Percentiles rank a stretch among this genome's conserved stretches.
These are phyloP conservation scores for Xyrichtys novacula DNA, from an alignment of 2,797 vertebrate genomes.

Conservation along the genomic window DNA sequence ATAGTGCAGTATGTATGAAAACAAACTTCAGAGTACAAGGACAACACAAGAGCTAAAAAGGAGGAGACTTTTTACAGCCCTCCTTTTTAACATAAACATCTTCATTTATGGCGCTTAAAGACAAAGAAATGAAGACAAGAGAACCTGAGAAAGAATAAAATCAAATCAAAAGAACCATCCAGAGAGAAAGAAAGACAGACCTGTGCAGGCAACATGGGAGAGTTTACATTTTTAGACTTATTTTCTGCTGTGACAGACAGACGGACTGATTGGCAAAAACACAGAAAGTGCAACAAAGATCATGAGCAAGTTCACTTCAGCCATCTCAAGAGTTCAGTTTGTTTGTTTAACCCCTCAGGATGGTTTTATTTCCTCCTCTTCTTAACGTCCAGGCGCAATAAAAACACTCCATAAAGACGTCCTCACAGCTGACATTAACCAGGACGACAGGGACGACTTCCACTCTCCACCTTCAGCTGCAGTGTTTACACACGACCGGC, in stretches of 20 bases:
- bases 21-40: constrained; percentile 50
- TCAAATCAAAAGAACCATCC: constrained; percentile 62
- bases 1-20: constrained; percentile 75
- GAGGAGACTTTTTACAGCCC: constrained; percentile 30
- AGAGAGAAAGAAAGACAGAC: background rate
- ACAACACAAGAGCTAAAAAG: constrained; percentile 52
- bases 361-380: constrained; percentile 17
- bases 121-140: constrained; percentile 47
- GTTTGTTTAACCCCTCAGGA: constrained; percentile 23
- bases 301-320: constrained; percentile 25
- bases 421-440: constrained; percentile 28
- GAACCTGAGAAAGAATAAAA: constrained; percentile 72
- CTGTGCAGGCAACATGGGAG: background rate
- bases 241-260: constrained; percentile 13
- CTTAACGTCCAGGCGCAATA: constrained; percentile 29
- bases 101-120: constrained; percentile 46
- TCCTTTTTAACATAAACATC: constrained; percentile 20
- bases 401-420: constrained; percentile 37
- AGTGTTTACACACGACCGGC: constrained; percentile 27
- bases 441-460: constrained; percentile 29
- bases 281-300: constrained; percentile 39
- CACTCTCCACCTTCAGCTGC: constrained; percentile 28
- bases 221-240: background rate
- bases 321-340: constrained; percentile 50
- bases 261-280: constrained; percentile 33